Percentiles rank a stretch among this genome's conserved stretches.
phyloP scores from a whole-genome alignment of 2,113 vertebrate species.

The Alectura lathami region DNA sequence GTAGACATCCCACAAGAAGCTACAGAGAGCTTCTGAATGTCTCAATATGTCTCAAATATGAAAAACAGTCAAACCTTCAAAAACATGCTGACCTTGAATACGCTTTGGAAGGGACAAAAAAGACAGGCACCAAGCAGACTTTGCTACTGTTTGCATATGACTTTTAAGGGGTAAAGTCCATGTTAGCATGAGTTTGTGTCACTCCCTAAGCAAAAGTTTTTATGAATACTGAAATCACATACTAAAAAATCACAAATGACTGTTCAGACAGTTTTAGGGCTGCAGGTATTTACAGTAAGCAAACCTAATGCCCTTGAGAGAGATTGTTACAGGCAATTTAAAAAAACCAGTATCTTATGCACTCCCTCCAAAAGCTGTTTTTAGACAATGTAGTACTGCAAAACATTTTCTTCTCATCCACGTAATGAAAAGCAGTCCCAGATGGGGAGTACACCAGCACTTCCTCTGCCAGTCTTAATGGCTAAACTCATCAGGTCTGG shows the following conservation, averaged over 20 bases:
- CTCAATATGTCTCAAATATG: too few species aligned
- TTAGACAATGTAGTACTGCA: not conserved
- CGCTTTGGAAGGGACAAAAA: not conserved
- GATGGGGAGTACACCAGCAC: not conserved
- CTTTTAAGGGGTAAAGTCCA: slow-evolving; percentile 7
- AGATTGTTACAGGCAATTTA: not conserved
- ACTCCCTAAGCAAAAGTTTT: not conserved
- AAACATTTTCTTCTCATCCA: not conserved
- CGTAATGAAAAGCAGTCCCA: accelerated
- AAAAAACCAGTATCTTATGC: not conserved
- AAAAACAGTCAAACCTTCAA: not conserved
- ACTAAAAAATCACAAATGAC: not conserved
- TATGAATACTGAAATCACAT: not conserved
- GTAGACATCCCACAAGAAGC: too few species aligned
- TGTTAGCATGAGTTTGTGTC: not conserved
- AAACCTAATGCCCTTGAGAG: not conserved
- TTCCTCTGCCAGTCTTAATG: not conserved
- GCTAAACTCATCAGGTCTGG: not conserved
- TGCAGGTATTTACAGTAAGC: not conserved
- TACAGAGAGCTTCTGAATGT: not conserved
- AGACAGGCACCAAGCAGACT: not conserved
- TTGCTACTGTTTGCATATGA: not conserved
- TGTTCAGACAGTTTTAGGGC: not conserved
- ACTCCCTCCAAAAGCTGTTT: not conserved
- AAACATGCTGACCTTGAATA: not conserved